phyloP scores from a whole-genome alignment of 2,888 invertebrate genomes.

The Chrysina gloriosa region DNA sequence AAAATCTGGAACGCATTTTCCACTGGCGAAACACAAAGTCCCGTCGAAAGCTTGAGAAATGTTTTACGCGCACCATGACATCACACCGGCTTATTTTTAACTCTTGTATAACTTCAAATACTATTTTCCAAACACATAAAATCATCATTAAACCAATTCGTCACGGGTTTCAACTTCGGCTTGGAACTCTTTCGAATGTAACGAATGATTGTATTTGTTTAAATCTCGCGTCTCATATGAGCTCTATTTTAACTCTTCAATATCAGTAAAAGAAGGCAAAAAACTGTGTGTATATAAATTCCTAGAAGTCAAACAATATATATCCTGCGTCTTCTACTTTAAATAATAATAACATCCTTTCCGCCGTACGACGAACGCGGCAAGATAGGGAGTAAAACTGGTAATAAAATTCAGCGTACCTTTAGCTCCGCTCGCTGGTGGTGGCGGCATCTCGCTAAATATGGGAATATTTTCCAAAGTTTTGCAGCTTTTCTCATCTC shows the following conservation, averaged over 20 bases:
- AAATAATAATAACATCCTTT: constrained; percentile 16
- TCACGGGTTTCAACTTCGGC: not conserved
- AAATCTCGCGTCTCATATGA: no score
- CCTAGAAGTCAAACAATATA: constrained; percentile 1
- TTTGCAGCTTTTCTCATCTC: constrained; percentile 16
- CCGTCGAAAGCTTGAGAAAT: no score
- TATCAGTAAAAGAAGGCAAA: not conserved
- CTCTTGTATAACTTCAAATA: not conserved
- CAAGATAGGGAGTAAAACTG: not conserved
- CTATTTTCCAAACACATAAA: not conserved
- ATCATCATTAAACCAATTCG: not conserved
- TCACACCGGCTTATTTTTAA: not conserved
- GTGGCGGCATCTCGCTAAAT: constrained; percentile 27
- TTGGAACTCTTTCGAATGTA: no score
- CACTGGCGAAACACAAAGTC: no score
- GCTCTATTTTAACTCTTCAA: not conserved
- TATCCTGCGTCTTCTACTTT: not conserved
- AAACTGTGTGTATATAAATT: not conserved
- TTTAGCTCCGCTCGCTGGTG: constrained; percentile 26
- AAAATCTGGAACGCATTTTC: no score
- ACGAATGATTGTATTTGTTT: no score
- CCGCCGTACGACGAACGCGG: not conserved
- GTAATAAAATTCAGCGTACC: constrained; percentile 7
- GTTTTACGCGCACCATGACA: no score
- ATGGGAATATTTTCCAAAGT: constrained; percentile 25